A percentile compares a stretch with the other conserved stretches of the same genome.
Conservation (phyloP, 2,797 vertebrate genomes). For the Diceros bicornis region DNA sequence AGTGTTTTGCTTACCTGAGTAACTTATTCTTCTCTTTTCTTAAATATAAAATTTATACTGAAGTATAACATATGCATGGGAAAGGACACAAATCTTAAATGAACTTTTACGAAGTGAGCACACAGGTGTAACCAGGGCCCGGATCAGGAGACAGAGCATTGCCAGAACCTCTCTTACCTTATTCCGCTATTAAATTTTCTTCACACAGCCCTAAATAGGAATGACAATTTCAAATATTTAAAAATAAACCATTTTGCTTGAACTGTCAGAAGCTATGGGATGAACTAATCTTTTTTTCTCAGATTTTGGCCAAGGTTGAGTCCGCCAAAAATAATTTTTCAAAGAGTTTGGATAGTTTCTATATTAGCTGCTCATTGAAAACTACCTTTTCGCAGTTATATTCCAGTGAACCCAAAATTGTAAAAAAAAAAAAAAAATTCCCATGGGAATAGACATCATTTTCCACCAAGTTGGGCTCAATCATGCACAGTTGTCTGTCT, state of each 20-base stretch:
- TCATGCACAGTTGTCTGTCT: not conserved
- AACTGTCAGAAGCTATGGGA: not conserved
- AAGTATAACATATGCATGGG: not conserved
- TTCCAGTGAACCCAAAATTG: not conserved
- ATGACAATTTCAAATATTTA: not conserved
- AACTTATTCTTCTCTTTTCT: not conserved
- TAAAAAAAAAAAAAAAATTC: not conserved
- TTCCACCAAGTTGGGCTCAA: not conserved
- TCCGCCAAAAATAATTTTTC: slow-evolving; percentile 16
- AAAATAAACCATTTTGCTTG: slow-evolving; percentile 39
- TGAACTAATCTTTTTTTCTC: not conserved
- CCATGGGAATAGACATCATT: not conserved
- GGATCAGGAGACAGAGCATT: not conserved
- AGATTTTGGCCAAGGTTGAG: slow-evolving; percentile 14
- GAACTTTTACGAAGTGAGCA: not conserved
- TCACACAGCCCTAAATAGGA: not conserved
- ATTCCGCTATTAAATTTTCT: not conserved
- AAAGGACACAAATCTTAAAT: not conserved
- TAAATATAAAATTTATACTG: slow-evolving; percentile 5
- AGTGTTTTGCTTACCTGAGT: not conserved
- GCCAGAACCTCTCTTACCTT: not conserved
- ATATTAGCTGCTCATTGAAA: not conserved
- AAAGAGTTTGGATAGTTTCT: not conserved
- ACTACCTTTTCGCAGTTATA: not conserved
- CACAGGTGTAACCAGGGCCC: not conserved